Base-by-base conservation (phyloP, 2,888 invertebrate species). In the Reticulitermes lucifugus region DNA sequence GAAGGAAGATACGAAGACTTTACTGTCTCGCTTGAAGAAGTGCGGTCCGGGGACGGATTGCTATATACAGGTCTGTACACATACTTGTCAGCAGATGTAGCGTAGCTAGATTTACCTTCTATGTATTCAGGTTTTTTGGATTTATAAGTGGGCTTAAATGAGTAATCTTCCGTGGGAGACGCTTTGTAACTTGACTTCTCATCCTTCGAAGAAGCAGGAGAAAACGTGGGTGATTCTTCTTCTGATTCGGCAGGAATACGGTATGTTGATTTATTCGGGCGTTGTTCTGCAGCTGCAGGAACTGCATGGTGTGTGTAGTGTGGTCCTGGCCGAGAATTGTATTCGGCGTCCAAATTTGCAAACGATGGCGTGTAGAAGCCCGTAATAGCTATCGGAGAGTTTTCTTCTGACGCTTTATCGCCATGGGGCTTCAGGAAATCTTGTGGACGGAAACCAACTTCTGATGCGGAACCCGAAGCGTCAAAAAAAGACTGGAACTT, bases 341-440 rank as follows among this genome's bases (percentile, higher is more conserved):
- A 84, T 18, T 87, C 87, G 60, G 84, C 80, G 60, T 86, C 82
- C 18, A 83, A 43, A 51, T 81, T 85, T 7, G 84, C n/a, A 59
- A 84, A 85, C 10, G 85, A 84, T 41, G 86, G 86, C 25, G 86
- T 83, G 51, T 71, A 86, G 35, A 73, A 80, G 25, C 59, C 84
- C 6, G 59, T 9, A 41, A 43, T 55, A 18, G 46, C 83, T 83
- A 51, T 71, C 9, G 12, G 35, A 86, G 85, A 87, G 87, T 80
- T 87, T 87, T 79, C 88, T 87, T 85, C 88, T 85, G 83, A 87
- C 87, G 84, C 86, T 46, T 85, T 85, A 14, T 87, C 85, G 83
- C 86, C 83, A 79, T 87, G 59, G 9, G 84, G 71, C 22, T 84
- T 83, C 21, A 90, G 90, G 86, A 90, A 92, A 88, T 91, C 91